phyloP scores from a whole-genome alignment of 2,797 vertebrate genomes.

The Lepilemur ruficaudatus region DNA sequence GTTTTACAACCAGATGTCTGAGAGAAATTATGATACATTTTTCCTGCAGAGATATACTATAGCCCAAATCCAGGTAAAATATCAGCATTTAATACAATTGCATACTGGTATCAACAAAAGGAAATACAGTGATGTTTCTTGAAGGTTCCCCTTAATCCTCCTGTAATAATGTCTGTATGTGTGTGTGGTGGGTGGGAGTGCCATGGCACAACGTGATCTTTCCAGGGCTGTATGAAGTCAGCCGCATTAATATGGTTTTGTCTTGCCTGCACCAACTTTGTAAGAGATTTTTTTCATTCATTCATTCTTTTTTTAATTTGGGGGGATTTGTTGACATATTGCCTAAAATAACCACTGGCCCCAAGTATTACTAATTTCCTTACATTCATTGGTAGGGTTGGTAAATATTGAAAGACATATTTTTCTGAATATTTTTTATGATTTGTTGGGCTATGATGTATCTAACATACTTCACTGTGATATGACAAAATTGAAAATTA shows the following conservation, averaged over 20 bases:
- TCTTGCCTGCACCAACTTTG: neutral
- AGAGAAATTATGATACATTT: neutral
- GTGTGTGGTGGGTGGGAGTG: fast-evolving
- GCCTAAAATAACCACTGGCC: neutral
- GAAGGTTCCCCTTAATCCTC: neutral
- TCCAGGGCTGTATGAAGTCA: fast-evolving
- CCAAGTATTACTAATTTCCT: neutral
- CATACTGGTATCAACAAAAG: neutral
- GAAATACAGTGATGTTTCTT: neutral
- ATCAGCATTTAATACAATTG: neutral
- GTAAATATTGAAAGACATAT: neutral
- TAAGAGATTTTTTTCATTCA: neutral
- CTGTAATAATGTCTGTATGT: neutral
- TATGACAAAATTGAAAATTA: neutral
- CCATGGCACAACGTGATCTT: neutral
- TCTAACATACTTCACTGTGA: neutral
- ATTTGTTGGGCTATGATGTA: neutral
- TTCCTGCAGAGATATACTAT: neutral
- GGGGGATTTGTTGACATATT: neutral
- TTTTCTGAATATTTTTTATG: neutral
- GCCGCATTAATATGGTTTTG: neutral
- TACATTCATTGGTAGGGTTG: neutral
- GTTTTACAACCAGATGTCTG: neutral
- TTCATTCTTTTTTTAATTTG: neutral
- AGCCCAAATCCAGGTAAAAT: neutral